These are phyloP conservation scores for Papilio gigon DNA, from an alignment of 2,888 invertebrate genomes.

Conservation along the genomic window DNA sequence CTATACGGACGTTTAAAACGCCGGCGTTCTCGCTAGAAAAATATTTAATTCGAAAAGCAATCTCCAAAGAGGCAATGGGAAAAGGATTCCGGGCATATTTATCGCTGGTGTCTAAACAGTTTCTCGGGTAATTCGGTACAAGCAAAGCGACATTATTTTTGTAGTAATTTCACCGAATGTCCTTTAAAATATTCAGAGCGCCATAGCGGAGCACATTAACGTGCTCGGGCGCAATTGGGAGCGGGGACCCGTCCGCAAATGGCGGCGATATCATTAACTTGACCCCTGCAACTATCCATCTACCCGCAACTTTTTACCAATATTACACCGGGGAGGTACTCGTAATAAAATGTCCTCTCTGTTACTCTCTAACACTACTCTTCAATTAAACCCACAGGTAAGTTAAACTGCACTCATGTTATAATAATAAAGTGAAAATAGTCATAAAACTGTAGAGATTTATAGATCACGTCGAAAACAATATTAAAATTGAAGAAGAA, in stretches of 20 bases:
- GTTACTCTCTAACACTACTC: constrained; percentile 57
- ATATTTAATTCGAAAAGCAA: constrained; percentile 74
- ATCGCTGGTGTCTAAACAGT: constrained; percentile 78
- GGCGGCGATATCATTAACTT: constrained; percentile 81
- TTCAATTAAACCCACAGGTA: constrained; percentile 29
- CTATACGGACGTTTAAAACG: constrained; percentile 36
- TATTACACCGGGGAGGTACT: constrained; percentile 76
- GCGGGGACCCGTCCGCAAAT: constrained; percentile 78
- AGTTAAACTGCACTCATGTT: too few species aligned
- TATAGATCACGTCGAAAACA: constrained; percentile 47
- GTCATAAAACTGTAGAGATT: constrained; percentile 33
- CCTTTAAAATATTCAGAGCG: constrained; percentile 82
- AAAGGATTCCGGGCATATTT: constrained; percentile 78
- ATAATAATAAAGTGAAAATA: neutral
- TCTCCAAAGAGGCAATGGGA: constrained; percentile 74
- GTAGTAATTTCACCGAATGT: constrained; percentile 81
- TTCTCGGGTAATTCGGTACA: constrained; percentile 80
- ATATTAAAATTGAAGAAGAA: constrained; percentile 57
- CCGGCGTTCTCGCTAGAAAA: constrained; percentile 50
- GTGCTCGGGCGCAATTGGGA: constrained; percentile 78
- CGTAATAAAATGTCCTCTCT: constrained; percentile 55
- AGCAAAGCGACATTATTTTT: constrained; percentile 82
- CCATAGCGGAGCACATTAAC: constrained; percentile 79
- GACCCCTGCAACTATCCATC: constrained; percentile 78
- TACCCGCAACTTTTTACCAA: constrained; percentile 77